Evolutionary conservation across 2,797 vertebrate genomes (phyloP).

Genomic region (Phaenicophaeus curvirostris): DNA sequence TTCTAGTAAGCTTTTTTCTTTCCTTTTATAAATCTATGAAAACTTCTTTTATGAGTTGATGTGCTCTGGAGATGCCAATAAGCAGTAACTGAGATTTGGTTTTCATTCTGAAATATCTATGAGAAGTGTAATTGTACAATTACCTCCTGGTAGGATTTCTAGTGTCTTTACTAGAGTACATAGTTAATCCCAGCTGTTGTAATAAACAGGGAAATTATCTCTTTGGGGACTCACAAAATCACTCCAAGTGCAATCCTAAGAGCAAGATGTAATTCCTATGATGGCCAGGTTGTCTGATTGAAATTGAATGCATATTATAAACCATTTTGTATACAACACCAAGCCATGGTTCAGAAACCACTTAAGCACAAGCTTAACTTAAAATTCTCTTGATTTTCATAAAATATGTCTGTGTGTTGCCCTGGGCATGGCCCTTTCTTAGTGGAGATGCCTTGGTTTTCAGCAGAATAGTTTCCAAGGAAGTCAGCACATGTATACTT

Average conservation of each 20-base stretch:
- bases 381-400: not conserved
- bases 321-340: not conserved
- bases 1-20: not conserved
- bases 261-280: conserved; percentile 14
- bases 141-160: conserved; percentile 23
- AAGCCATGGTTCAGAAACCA: not conserved
- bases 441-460: not conserved
- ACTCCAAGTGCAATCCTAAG: conserved; percentile 3
- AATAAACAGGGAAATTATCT: conserved; percentile 12
- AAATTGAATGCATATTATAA: not conserved
- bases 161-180: not conserved
- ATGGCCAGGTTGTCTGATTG: not conserved
- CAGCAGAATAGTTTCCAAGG: not conserved
- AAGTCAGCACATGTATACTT: not conserved
- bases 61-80: not conserved
- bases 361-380: not conserved
- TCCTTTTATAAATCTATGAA: conserved; percentile 14
- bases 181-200: not conserved
- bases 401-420: not conserved
- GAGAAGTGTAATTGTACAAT: not conserved
- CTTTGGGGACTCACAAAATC: conserved; percentile 18
- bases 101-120: conserved; percentile 28
- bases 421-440: not conserved
- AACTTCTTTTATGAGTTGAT: not conserved
- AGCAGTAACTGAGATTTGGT: not conserved